phyloP scores from a whole-genome alignment of 2,113 vertebrate genomes.

The Nicator chloris region DNA sequence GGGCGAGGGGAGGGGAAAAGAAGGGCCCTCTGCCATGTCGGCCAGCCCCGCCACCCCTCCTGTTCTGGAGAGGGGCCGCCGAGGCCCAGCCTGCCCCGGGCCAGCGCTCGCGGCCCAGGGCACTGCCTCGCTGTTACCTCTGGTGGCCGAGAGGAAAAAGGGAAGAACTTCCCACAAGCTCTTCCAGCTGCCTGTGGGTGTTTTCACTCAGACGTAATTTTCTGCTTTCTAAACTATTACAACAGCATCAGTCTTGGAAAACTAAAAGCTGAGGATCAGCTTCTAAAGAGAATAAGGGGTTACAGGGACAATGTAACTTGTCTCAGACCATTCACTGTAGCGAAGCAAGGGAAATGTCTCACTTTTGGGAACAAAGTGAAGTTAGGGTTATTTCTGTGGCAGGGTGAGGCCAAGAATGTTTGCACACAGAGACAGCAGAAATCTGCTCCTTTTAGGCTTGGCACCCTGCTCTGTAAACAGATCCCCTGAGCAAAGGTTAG shows the following conservation, averaged over 20 bases:
- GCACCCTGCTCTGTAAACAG: conserved; percentile 1
- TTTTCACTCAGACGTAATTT: too few species aligned
- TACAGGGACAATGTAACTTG: background rate
- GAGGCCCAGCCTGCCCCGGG: too few species aligned
- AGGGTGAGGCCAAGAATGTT: background rate
- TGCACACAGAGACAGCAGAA: background rate
- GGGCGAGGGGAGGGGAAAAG: too few species aligned
- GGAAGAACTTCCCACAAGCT: too few species aligned
- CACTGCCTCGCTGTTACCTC: too few species aligned
- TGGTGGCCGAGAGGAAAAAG: too few species aligned
- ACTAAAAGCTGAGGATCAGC: background rate
- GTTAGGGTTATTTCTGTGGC: background rate
- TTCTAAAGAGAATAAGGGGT: accelerated
- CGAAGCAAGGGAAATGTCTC: background rate
- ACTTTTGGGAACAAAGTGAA: background rate
- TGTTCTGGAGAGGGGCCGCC: too few species aligned
- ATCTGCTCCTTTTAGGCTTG: background rate
- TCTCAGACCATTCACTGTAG: background rate
- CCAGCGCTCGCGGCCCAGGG: too few species aligned
- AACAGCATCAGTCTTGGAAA: background rate
- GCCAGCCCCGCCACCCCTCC: too few species aligned
- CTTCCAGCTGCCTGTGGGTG: too few species aligned
- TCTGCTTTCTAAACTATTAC: too few species aligned
- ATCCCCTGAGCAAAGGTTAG: background rate
- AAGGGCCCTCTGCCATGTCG: too few species aligned